Conservation (phyloP, 2,797 vertebrate species). For the Acestrorhynchus altus region DNA sequence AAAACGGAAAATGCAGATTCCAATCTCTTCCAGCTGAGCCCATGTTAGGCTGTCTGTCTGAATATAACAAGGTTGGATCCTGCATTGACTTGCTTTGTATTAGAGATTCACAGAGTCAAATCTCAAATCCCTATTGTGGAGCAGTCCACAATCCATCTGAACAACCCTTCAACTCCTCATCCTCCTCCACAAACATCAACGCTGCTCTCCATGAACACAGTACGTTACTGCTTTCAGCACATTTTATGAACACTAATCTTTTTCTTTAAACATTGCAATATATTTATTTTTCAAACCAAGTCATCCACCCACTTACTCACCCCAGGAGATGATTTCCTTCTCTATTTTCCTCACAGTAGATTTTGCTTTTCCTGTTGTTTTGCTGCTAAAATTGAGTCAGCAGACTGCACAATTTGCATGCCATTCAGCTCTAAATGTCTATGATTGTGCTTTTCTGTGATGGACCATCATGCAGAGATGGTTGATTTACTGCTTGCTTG, state of each 20-base stretch:
- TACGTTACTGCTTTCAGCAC: background rate
- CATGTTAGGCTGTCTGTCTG: constrained; percentile 13
- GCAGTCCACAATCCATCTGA: constrained; percentile 9
- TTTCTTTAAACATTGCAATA: background rate
- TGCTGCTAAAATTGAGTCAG: background rate
- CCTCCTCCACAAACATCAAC: background rate
- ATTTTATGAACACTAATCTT: background rate
- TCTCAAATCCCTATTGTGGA: constrained; percentile 18
- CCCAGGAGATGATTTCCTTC: constrained; percentile 1
- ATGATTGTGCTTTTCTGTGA: constrained; percentile 8
- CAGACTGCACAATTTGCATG: background rate
- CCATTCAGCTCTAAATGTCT: background rate
- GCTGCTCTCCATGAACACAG: background rate
- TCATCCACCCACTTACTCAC: background rate
- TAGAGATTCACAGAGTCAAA: constrained; percentile 14
- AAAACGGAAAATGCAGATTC: constrained; percentile 33
- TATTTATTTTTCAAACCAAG: background rate
- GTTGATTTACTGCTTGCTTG: background rate
- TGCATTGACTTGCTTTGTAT: constrained; percentile 15
- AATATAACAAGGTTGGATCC: constrained; percentile 11
- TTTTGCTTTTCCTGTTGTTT: background rate
- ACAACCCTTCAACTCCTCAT: background rate
- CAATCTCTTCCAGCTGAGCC: constrained; percentile 42
- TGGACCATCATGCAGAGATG: background rate
- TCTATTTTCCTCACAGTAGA: constrained; percentile 1